Conservation (phyloP, 2,888 invertebrate genomes). For the Morpho deidamia region DNA sequence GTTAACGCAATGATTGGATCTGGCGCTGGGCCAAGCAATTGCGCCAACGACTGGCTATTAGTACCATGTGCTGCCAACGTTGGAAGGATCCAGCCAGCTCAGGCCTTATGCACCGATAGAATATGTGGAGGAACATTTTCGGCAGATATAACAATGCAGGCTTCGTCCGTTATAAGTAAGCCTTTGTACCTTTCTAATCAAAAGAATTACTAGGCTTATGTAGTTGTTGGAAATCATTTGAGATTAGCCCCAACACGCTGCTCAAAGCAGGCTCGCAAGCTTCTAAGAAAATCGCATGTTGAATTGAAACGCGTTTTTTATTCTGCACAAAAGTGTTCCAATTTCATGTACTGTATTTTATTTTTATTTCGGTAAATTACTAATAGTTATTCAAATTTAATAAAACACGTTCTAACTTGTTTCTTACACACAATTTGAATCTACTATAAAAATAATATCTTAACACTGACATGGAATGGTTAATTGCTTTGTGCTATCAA, state of each 20-base stretch:
- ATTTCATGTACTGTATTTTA: no score
- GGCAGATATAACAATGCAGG: slow-evolving; percentile 82
- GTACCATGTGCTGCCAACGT: slow-evolving; percentile 87
- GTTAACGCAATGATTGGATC: slow-evolving; percentile 84
- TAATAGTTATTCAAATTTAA: no score
- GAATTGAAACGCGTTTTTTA: no score
- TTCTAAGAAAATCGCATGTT: no score
- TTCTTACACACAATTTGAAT: no score
- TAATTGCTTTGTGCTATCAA: background rate
- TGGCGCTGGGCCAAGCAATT: slow-evolving; percentile 82
- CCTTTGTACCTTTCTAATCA: background rate
- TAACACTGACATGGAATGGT: slow-evolving; percentile 23
- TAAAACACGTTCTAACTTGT: no score
- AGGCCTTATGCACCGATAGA: slow-evolving; percentile 84
- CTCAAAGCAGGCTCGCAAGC: no score
- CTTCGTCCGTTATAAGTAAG: slow-evolving; percentile 84
- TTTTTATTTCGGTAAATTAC: no score
- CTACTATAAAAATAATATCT: slow-evolving; percentile 36
- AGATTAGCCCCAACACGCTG: no score
- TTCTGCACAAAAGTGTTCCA: no score
- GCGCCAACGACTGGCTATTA: slow-evolving; percentile 88
- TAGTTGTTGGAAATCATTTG: no score
- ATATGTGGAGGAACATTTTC: slow-evolving; percentile 90
- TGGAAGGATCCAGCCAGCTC: slow-evolving; percentile 78
- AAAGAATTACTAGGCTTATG: background rate